phyloP scores from a whole-genome alignment of 92 coral and sea anemone genomes.

The Porites rus region DNA sequence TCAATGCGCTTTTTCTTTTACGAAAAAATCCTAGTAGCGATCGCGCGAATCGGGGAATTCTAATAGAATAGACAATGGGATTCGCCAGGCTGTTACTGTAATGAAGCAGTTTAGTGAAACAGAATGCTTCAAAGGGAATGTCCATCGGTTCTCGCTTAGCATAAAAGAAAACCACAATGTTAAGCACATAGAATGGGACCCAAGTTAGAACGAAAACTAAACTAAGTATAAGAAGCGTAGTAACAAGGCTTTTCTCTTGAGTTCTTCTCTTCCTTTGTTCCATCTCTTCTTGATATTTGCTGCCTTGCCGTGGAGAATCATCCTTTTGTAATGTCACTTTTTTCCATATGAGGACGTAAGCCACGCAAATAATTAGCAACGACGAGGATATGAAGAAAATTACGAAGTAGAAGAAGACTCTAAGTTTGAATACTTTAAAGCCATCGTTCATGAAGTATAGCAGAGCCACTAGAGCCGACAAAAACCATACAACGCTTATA shows the following conservation, averaged over 20 bases:
- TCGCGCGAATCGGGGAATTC: slow-evolving; percentile 61
- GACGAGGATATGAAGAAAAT: slow-evolving; percentile 71
- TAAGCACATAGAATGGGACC: slow-evolving; percentile 82
- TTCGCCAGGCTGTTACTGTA: slow-evolving; percentile 69
- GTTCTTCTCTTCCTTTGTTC: slow-evolving; percentile 30
- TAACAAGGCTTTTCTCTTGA: slow-evolving; percentile 59
- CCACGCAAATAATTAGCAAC: slow-evolving; percentile 71
- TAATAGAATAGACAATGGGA: slow-evolving; percentile 68
- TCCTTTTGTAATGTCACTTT: slow-evolving; percentile 43
- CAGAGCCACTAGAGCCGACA: slow-evolving; percentile 64
- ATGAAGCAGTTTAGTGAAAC: slow-evolving; percentile 65
- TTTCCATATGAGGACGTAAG: slow-evolving; percentile 77
- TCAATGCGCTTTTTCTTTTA: slow-evolving; percentile 21
- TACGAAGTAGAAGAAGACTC: slow-evolving; percentile 76
- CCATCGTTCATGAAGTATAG: slow-evolving; percentile 69
- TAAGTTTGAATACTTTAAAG: slow-evolving; percentile 63
- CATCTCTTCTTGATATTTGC: not conserved
- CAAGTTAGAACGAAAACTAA: slow-evolving; percentile 81
- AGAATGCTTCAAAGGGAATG: slow-evolving; percentile 56
- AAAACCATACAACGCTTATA: slow-evolving; percentile 70
- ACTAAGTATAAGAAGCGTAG: slow-evolving; percentile 77
- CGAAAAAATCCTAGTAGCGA: slow-evolving; percentile 46
- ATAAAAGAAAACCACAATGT: slow-evolving; percentile 75
- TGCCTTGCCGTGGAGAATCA: not conserved
- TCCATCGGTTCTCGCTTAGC: slow-evolving; percentile 31